A percentile compares a stretch with the other conserved stretches of the same genome.
These are phyloP conservation scores for Pseudorhiza aurosa DNA, from an alignment of 30 jellyfish, hydroid and myxozoan genomes.

Conservation along the genomic window DNA sequence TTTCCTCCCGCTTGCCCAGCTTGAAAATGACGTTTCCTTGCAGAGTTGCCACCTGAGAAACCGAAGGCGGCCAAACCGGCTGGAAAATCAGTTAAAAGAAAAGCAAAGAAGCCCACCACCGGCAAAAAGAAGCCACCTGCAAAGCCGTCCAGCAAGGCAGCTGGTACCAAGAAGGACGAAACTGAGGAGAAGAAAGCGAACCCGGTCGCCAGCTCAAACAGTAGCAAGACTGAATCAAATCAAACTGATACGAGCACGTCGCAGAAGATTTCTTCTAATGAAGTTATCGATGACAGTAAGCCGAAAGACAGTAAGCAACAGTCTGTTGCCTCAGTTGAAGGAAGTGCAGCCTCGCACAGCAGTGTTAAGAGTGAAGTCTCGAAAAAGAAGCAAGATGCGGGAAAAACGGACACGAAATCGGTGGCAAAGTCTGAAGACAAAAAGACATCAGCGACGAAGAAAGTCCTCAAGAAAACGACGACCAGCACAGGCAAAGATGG, in stretches of 20 bases:
- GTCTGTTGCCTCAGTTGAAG: neutral
- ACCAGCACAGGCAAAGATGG: constrained; percentile 16
- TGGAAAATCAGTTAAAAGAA: constrained; percentile 15
- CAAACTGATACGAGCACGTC: neutral
- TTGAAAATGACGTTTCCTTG: neutral
- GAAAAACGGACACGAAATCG: constrained; percentile 36
- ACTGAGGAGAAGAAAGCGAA: constrained; percentile 32
- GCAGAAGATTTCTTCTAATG: neutral
- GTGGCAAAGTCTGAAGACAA: constrained; percentile 30
- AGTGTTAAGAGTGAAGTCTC: neutral
- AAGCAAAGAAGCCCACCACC: constrained; percentile 18
- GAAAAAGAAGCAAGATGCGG: constrained; percentile 61
- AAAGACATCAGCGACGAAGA: constrained; percentile 26
- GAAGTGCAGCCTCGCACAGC: neutral
- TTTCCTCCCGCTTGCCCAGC: too few species aligned
- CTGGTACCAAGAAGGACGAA: constrained; percentile 9
- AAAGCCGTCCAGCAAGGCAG: constrained; percentile 16
- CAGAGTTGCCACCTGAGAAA: neutral
- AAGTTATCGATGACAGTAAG: constrained; percentile 2
- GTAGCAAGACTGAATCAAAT: neutral
- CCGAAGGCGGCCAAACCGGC: constrained; percentile 20
- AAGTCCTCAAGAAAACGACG: constrained; percentile 20
- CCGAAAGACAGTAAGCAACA: neutral
- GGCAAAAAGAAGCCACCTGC: constrained; percentile 38
- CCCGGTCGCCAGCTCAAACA: neutral